Conservation (phyloP, 2,888 invertebrate genomes). For the Tenthredo amoena region DNA sequence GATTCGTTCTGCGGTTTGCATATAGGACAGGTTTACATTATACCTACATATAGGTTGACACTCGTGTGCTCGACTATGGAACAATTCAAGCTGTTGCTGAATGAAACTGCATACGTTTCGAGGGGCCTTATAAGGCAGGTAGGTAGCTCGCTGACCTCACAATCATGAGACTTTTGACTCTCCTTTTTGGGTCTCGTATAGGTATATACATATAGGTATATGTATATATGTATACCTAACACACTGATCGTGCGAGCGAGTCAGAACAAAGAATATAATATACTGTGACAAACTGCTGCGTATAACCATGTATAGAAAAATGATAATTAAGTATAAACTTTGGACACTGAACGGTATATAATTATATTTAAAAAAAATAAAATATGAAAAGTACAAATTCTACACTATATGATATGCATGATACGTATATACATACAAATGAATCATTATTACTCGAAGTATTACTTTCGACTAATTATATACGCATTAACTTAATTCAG, state of each 20-base stretch:
- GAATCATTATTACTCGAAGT: background rate
- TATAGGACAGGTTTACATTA: background rate
- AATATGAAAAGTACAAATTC: no score
- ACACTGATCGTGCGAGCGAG: background rate
- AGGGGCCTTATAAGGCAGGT: conserved; percentile 10
- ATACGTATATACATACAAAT: background rate
- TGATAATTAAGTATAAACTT: background rate
- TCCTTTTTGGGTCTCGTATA: conserved; percentile 10
- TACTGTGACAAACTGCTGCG: background rate
- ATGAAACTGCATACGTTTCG: conserved; percentile 11
- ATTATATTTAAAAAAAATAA: background rate
- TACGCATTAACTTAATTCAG: no score
- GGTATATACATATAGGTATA: background rate
- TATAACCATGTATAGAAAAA: background rate
- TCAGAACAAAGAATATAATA: background rate
- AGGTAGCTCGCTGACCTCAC: conserved; percentile 15
- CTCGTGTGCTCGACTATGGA: background rate
- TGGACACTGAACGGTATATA: background rate
- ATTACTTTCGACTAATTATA: background rate
- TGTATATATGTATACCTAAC: background rate
- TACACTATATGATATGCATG: background rate
- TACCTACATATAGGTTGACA: background rate
- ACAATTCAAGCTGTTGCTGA: conserved; percentile 1
- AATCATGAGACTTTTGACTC: background rate
- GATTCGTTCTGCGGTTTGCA: background rate